A percentile compares a stretch with the other conserved stretches of the same genome.
Evolutionary conservation across 2,113 vertebrate species (phyloP).

Genomic region (Ageneiosus marmoratus): DNA sequence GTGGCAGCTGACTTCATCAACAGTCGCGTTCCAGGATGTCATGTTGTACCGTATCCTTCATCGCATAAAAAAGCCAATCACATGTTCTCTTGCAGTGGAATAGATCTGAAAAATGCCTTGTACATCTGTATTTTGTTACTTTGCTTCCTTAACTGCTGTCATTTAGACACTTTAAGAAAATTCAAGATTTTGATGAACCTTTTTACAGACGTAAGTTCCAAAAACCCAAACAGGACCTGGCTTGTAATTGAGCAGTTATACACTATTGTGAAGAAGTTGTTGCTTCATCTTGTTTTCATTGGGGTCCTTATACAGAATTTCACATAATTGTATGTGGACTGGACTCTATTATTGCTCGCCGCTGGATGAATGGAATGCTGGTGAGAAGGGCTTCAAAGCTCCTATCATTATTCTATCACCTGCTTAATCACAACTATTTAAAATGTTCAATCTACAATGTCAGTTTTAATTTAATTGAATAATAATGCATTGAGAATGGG

Average conservation of each 20-base stretch:
- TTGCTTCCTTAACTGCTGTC: conserved; percentile 66
- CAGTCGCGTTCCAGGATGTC: conserved; percentile 84
- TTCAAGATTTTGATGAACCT: conserved; percentile 92
- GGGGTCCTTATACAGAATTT: conserved; percentile 78
- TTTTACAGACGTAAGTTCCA: conserved; percentile 89
- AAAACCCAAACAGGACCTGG: not conserved
- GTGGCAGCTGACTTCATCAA: conserved; percentile 95
- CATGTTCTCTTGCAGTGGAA: not conserved
- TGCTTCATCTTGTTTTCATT: not conserved
- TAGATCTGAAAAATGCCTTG: not conserved
- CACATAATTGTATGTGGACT: conserved; percentile 96
- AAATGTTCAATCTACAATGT: not conserved
- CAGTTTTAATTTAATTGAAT: not conserved
- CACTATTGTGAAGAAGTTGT: not conserved
- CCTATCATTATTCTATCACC: not conserved
- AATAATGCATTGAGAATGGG: not conserved
- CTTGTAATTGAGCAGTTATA: not conserved
- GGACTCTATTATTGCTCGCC: conserved; percentile 91
- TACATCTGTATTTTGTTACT: conserved; percentile 19
- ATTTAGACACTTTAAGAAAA: conserved; percentile 91
- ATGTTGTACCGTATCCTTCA: conserved; percentile 92
- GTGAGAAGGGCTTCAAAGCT: conserved; percentile 64
- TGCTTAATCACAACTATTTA: not conserved
- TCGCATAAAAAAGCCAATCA: not conserved
- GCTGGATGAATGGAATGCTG: conserved; percentile 98